Evolutionary conservation across 2,113 vertebrate genomes (phyloP).

Genomic region (Dicentrarchus labrax): DNA sequence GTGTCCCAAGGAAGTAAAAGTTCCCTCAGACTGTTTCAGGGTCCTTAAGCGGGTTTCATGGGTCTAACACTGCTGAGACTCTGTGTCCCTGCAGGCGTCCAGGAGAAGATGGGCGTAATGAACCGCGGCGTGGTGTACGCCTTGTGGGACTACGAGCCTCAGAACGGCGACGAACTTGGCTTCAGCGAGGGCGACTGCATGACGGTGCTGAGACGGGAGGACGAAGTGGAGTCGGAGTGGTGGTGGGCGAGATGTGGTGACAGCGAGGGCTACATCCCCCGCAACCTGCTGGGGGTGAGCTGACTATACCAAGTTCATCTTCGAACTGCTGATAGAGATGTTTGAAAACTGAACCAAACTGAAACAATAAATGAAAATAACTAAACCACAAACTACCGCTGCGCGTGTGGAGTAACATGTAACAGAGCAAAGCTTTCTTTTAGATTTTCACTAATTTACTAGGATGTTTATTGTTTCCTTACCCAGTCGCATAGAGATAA

Average conservation of each 20-base stretch:
- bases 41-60: neutral
- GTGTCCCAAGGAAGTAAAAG: no score
- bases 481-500: no score
- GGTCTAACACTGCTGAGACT: no score
- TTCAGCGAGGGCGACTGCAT: constrained; percentile 93
- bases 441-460: no score
- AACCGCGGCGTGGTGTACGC: constrained; percentile 95
- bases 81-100: constrained; percentile 86
- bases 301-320: neutral
- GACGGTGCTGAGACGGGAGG: constrained; percentile 89
- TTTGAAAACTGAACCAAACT: no score
- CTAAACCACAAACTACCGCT: no score
- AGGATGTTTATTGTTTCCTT: no score
- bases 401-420: no score
- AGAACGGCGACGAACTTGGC: constrained; percentile 89
- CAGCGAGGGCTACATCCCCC: constrained; percentile 91
- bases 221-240: constrained; percentile 91
- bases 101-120: constrained; percentile 99
- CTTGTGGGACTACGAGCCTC: constrained; percentile 91
- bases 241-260: constrained; percentile 94
- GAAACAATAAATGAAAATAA: no score
- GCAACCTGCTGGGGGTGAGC: constrained; percentile 95
- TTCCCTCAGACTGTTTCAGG: neutral
- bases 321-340: no score
- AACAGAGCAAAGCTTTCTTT: no score